phyloP scores from a whole-genome alignment of 2,888 invertebrate species.

The Phortica magna region DNA sequence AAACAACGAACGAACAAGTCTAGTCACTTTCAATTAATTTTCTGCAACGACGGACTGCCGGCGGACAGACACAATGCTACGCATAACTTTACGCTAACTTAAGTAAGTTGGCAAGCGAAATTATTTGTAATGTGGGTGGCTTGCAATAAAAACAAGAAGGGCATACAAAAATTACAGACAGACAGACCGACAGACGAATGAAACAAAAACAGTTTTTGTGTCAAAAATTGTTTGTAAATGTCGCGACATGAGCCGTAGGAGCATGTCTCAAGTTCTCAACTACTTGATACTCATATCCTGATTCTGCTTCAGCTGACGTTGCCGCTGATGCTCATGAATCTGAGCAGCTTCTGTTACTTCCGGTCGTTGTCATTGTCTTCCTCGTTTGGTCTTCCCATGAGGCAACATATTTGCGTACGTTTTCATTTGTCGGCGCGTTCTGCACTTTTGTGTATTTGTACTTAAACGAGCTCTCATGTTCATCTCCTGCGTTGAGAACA shows the following conservation, averaged over 20 bases:
- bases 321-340: conserved; percentile 36
- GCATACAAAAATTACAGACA: neutral
- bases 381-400: neutral
- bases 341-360: conserved; percentile 38
- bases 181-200: conserved; percentile 46
- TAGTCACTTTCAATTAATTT: conserved; percentile 71
- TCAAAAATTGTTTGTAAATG: conserved; percentile 64
- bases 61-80: conserved; percentile 13
- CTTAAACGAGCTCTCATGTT: neutral
- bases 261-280: conserved; percentile 7
- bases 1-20: conserved; percentile 42
- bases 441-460: neutral
- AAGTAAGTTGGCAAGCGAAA: conserved; percentile 23
- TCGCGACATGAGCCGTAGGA: conserved; percentile 60
- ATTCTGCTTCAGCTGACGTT: conserved; percentile 23
- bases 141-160: neutral
- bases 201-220: conserved; percentile 61
- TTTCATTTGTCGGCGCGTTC: conserved; percentile 38
- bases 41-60: conserved; percentile 12
- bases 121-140: neutral
- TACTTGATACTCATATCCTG: neutral
- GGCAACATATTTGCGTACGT: conserved; percentile 63
- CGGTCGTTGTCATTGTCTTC: conserved; percentile 29
- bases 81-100: conserved; percentile 24
- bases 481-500: conserved; percentile 45